Conservation (phyloP, 2,113 vertebrate genomes). For the Chroicocephalus ridibundus region DNA sequence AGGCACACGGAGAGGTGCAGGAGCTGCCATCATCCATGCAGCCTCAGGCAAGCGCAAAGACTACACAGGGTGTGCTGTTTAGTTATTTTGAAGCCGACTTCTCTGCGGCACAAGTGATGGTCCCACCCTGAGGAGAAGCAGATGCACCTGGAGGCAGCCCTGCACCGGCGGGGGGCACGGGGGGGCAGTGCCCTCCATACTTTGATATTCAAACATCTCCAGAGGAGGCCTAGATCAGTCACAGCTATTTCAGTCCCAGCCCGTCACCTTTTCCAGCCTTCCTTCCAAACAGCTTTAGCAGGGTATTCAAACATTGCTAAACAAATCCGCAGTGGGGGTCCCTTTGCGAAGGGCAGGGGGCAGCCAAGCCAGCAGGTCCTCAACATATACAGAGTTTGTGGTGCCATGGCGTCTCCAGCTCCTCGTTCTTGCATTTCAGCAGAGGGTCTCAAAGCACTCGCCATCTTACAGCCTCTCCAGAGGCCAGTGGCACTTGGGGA, state of each 20-base stretch:
- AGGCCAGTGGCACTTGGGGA: not conserved
- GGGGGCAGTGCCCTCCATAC: not conserved
- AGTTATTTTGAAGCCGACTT: not conserved
- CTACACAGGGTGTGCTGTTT: not conserved
- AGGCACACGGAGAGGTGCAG: not conserved
- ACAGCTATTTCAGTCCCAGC: not conserved
- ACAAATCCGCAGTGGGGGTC: not conserved
- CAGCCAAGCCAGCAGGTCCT: not conserved
- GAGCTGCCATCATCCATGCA: rapidly evolving
- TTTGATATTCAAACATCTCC: not conserved
- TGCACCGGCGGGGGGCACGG: rapidly evolving
- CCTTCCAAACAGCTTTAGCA: not conserved
- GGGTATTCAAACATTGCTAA: not conserved
- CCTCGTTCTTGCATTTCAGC: not conserved
- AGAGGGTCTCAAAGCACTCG: not conserved
- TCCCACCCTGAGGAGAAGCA: not conserved
- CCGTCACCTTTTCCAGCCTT: not conserved
- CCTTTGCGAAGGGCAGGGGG: not conserved
- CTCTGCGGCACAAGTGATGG: not conserved
- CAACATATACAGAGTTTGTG: not conserved
- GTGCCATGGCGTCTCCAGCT: not conserved
- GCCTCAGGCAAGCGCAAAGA: not conserved
- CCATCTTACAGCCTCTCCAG: not conserved
- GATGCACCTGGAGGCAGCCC: not conserved
- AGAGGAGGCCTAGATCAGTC: not conserved